Percentiles rank a stretch among this genome's conserved stretches.
Conservation (phyloP, 2,888 invertebrate genomes). For the Pristionchus entomophagus region DNA sequence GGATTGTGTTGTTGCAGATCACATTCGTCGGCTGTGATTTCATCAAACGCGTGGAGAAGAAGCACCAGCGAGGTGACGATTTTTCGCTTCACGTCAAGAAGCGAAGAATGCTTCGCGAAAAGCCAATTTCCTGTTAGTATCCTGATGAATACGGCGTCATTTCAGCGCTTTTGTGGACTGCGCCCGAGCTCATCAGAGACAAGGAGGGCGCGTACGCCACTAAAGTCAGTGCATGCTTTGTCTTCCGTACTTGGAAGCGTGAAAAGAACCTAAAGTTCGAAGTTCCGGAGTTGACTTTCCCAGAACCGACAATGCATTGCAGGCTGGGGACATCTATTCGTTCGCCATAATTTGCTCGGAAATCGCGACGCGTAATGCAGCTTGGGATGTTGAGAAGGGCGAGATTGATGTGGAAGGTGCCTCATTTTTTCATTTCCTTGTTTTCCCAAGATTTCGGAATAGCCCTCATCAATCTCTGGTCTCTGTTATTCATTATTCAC, state of each 20-base stretch:
- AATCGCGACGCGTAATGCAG: constrained; percentile 47
- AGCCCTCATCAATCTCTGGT: neutral
- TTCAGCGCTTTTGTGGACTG: constrained; percentile 67
- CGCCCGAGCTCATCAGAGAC: constrained; percentile 61
- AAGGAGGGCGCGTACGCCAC: neutral
- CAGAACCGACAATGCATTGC: neutral
- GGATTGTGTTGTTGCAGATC: constrained; percentile 33
- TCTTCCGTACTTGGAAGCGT: constrained; percentile 43
- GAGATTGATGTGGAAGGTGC: constrained; percentile 59
- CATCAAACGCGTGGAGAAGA: constrained; percentile 41
- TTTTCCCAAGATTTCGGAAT: too few relatives aligned
- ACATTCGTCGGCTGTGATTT: constrained; percentile 39
- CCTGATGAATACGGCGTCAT: too few relatives aligned
- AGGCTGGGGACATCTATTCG: constrained; percentile 46
- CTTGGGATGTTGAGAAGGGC: constrained; percentile 56
- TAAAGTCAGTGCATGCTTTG: neutral
- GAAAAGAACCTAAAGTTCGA: constrained; percentile 49
- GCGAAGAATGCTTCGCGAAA: neutral
- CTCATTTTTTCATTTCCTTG: too few relatives aligned
- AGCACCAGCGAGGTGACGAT: neutral
- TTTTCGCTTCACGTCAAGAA: neutral
- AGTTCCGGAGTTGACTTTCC: neutral
- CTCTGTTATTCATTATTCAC: neutral
- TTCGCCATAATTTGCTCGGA: constrained; percentile 62
- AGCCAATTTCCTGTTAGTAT: neutral